These are phyloP conservation scores for Oxystoma pomonae DNA, from an alignment of 2,888 invertebrate species.

Conservation along the genomic window DNA sequence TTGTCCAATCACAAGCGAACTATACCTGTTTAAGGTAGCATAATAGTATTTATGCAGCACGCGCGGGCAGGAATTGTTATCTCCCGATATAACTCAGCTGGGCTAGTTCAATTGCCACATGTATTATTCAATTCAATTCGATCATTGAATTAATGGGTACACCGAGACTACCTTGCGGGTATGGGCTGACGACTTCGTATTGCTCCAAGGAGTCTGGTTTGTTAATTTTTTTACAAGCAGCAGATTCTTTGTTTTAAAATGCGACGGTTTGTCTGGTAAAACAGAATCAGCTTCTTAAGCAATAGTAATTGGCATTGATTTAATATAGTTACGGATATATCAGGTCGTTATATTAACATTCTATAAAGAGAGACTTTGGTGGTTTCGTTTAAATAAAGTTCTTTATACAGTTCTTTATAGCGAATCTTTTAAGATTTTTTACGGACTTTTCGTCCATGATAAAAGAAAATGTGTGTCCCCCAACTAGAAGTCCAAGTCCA, in stretches of 20 bases:
- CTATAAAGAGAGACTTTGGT: no score
- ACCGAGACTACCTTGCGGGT: conserved; percentile 6
- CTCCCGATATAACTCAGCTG: conserved; percentile 36
- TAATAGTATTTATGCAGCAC: conserved; percentile 36
- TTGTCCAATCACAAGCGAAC: conserved; percentile 12
- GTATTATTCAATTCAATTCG: conserved; percentile 36
- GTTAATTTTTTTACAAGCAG: not conserved
- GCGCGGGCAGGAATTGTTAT: conserved; percentile 33
- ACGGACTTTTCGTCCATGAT: no score
- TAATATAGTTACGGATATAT: no score
- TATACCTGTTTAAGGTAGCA: conserved; percentile 30
- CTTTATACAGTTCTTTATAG: no score
- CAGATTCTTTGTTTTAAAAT: not conserved
- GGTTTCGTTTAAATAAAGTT: no score
- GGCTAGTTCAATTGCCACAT: conserved; percentile 35
- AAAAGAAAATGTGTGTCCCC: no score
- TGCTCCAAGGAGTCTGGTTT: not conserved
- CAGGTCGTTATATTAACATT: no score
- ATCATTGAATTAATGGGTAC: conserved; percentile 21
- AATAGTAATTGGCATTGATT: no score
- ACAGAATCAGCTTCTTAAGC: no score
- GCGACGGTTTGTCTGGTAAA: not conserved
- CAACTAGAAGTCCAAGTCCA: no score
- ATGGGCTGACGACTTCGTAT: not conserved
- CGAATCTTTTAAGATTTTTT: no score